A percentile compares a stretch with the other conserved stretches of the same genome.
These are phyloP conservation scores for Myanophis thanlyinensis DNA, from an alignment of 2,113 vertebrate genomes.

Conservation along the genomic window DNA sequence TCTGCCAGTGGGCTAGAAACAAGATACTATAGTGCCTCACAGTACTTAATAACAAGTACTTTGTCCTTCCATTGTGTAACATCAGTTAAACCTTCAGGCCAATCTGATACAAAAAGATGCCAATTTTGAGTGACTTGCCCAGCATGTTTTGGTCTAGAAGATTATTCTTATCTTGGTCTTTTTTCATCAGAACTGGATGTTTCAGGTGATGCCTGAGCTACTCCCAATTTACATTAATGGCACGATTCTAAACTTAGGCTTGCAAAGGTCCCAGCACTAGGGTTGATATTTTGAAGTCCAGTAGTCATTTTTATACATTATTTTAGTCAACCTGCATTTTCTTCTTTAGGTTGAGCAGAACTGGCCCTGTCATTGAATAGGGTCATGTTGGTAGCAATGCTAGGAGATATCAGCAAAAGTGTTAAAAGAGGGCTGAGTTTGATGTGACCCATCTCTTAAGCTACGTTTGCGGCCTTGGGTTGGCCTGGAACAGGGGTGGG, in stretches of 20 bases:
- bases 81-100: neutral
- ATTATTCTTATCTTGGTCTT: neutral
- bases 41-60: neutral
- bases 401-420: neutral
- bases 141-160: neutral
- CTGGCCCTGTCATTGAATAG: neutral
- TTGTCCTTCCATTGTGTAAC: neutral
- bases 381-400: neutral
- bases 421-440: neutral
- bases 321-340: neutral
- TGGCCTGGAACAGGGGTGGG: no score
- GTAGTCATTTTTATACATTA: neutral
- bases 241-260: neutral
- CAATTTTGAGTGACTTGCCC: neutral
- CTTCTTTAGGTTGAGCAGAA: neutral
- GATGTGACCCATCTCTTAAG: neutral
- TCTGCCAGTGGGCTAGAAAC: slow-evolving; percentile 4
- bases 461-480: neutral
- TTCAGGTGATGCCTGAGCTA: neutral
- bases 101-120: neutral
- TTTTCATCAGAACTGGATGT: neutral
- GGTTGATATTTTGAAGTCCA: neutral
- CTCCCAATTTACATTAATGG: neutral
- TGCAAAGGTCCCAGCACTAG: neutral
- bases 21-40: neutral